phyloP scores from a whole-genome alignment of 2,888 invertebrate species.

The Digitonthophagus gazella region DNA sequence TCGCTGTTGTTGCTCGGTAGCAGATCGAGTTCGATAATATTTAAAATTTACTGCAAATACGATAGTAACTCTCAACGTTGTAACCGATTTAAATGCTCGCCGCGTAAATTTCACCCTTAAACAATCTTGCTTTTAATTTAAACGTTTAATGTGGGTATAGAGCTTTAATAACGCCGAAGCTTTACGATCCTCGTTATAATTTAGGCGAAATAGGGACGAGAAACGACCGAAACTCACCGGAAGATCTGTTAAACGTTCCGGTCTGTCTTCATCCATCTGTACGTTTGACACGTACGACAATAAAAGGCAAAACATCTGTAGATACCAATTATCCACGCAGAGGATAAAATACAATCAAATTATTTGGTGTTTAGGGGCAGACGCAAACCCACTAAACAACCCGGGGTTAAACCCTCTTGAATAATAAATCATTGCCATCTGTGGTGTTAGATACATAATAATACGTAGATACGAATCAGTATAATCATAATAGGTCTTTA shows the following conservation, averaged over 20 bases:
- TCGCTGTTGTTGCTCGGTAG: not conserved
- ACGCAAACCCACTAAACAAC: not conserved
- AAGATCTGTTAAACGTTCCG: too few relatives aligned
- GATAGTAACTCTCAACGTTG: not conserved
- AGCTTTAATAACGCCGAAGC: not conserved
- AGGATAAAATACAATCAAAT: not conserved
- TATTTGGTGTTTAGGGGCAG: not conserved
- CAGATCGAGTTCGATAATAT: not conserved
- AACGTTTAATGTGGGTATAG: not conserved
- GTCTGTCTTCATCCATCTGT: too few relatives aligned
- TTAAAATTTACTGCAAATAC: not conserved
- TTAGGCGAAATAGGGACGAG: not conserved
- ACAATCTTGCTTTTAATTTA: not conserved
- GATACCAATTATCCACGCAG: not conserved
- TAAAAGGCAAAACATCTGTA: not conserved
- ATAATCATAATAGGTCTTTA: not conserved
- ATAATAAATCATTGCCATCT: not conserved
- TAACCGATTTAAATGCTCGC: not conserved
- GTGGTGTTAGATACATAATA: not conserved
- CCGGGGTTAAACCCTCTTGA: not conserved
- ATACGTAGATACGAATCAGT: not conserved
- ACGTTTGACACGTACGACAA: not conserved
- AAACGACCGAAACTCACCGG: not conserved
- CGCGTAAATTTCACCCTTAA: not conserved
- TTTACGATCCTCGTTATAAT: not conserved